Evolutionary conservation across 2,888 invertebrate species (phyloP).

Genomic region (Tupiocoris notatus): DNA sequence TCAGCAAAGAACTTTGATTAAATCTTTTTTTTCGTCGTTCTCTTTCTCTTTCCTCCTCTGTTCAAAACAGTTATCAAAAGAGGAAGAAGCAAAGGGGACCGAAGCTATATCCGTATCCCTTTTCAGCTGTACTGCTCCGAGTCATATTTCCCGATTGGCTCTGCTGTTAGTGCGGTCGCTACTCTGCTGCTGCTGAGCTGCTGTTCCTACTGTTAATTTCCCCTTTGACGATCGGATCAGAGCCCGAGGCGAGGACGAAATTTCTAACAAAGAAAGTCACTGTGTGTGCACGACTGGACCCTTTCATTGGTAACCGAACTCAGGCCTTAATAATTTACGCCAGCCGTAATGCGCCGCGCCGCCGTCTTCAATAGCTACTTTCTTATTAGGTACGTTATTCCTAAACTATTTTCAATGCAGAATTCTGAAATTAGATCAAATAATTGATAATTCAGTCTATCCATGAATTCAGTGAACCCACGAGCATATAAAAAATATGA

Average conservation of each 20-base stretch:
- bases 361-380: too few species aligned
- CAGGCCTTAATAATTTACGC: too few species aligned
- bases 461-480: too few species aligned
- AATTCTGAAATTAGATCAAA: too few species aligned
- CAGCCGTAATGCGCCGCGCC: too few species aligned
- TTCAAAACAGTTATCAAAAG: neutral
- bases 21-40: slow-evolving; percentile 22
- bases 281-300: neutral
- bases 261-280: neutral
- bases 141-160: neutral
- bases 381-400: too few species aligned
- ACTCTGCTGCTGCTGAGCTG: neutral
- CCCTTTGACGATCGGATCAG: neutral
- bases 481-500: too few species aligned
- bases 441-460: too few species aligned
- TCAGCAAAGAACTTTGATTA: slow-evolving; percentile 35
- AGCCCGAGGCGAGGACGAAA: neutral
- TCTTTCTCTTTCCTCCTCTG: neutral
- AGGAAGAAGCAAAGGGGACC: neutral
- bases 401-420: too few species aligned
- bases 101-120: neutral
- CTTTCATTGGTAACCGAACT: too few species aligned
- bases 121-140: neutral
- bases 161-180: neutral
- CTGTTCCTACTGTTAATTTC: neutral